A percentile compares a stretch with the other conserved stretches of the same genome.
These are phyloP conservation scores for Dunckerocampus dactyliophorus DNA, from an alignment of 2,113 vertebrate genomes.

Conservation along the genomic window DNA sequence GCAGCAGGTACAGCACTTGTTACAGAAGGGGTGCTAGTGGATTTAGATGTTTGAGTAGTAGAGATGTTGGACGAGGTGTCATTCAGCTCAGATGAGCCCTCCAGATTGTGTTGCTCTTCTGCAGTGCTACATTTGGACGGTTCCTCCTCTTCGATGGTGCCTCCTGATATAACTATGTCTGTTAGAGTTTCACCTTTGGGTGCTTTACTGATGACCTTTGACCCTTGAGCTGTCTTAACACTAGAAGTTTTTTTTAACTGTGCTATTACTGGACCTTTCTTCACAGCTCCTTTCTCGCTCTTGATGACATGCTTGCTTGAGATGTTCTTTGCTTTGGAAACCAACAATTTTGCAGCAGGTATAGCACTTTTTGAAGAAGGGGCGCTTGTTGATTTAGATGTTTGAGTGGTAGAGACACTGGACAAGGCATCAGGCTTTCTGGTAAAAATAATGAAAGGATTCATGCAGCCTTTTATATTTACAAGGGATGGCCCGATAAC, in stretches of 20 bases:
- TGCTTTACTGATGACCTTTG: not conserved
- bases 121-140: not conserved
- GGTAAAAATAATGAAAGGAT: not conserved
- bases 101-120: not conserved
- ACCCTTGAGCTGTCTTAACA: not conserved
- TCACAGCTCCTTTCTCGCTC: not conserved
- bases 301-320: conserved; percentile 1
- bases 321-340: conserved; percentile 8
- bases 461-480: not conserved
- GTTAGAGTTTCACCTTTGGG: not conserved
- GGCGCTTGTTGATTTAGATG: not conserved
- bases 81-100: too few relatives aligned
- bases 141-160: not conserved
- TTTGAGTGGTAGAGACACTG: not conserved
- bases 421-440: conserved; percentile 3
- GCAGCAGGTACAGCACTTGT: not conserved
- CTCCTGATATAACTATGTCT: not conserved
- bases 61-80: not conserved
- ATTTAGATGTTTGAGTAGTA: not conserved
- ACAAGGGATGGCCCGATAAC: not conserved
- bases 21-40: not conserved
- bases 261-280: not conserved
- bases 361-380: not conserved
- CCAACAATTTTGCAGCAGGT: not conserved
- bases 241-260: not conserved